Percentiles rank a stretch among this genome's conserved stretches.
phyloP scores from a whole-genome alignment of 2,888 invertebrate species.

The Idaea dimidiata region DNA sequence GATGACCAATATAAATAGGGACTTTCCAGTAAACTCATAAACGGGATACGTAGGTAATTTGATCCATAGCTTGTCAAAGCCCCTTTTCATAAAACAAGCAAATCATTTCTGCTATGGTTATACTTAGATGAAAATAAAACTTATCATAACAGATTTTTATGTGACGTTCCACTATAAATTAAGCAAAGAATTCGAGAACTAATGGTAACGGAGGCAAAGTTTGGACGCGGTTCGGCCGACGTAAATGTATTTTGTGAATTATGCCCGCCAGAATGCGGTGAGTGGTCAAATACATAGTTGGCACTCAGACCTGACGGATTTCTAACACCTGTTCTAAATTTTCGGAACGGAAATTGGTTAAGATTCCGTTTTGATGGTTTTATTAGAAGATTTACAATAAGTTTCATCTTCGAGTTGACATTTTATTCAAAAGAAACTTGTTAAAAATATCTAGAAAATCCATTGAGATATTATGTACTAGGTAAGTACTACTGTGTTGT shows the following conservation, averaged over 20 bases:
- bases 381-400: background rate
- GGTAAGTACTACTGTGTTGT: too few relatives aligned
- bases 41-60: too few relatives aligned
- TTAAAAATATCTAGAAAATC: too few relatives aligned
- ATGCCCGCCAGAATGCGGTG: conserved; percentile 55
- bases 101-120: too few relatives aligned
- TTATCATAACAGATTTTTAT: too few relatives aligned
- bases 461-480: too few relatives aligned
- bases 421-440: background rate
- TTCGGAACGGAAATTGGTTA: conserved; percentile 8
- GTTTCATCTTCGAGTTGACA: background rate
- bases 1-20: too few relatives aligned
- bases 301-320: conserved; percentile 38
- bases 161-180: background rate
- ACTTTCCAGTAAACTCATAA: too few relatives aligned
- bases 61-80: too few relatives aligned
- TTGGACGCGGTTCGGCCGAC: conserved; percentile 31
- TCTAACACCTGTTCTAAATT: conserved; percentile 43
- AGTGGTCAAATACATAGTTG: conserved; percentile 50
- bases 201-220: conserved; percentile 31
- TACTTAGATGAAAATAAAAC: too few relatives aligned
- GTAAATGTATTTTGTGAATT: conserved; percentile 69
- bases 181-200: conserved; percentile 13
- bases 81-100: too few relatives aligned
- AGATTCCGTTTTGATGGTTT: background rate